These are phyloP conservation scores for Sphaeridia pumilis DNA, from an alignment of 2,888 invertebrate genomes.

Conservation along the genomic window DNA sequence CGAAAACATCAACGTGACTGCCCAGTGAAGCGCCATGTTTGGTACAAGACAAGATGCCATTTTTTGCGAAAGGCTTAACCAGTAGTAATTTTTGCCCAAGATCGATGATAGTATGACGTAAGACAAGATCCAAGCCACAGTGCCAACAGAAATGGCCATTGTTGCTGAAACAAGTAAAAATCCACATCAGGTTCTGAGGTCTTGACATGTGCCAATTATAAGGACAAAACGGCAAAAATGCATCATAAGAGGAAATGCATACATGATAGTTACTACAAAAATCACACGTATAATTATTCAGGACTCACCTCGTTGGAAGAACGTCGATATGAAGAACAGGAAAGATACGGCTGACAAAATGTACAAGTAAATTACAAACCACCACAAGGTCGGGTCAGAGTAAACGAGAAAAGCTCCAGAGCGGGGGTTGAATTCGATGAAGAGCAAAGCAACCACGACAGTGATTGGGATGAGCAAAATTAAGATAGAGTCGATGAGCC, in stretches of 20 bases:
- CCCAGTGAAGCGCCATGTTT: slow-evolving; percentile 37
- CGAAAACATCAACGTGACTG: slow-evolving; percentile 34
- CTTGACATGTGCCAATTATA: too few relatives aligned
- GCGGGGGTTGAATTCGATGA: slow-evolving; percentile 32
- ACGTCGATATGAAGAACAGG: slow-evolving; percentile 41
- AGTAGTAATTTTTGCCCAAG: slow-evolving; percentile 26
- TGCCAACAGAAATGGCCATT: slow-evolving; percentile 37
- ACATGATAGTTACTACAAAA: background rate
- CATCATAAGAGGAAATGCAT: background rate
- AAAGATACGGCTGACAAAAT: slow-evolving; percentile 40
- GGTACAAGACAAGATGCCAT: slow-evolving; percentile 35
- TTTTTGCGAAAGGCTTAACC: slow-evolving; percentile 29
- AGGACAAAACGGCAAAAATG: too few relatives aligned
- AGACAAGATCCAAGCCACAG: slow-evolving; percentile 37
- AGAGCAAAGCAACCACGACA: slow-evolving; percentile 40
- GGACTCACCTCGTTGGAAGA: slow-evolving; percentile 42
- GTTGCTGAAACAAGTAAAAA: slow-evolving; percentile 36
- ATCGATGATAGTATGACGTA: slow-evolving; percentile 32
- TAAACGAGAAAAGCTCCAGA: slow-evolving; percentile 23
- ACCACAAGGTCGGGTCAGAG: slow-evolving; percentile 33
- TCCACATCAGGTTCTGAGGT: too few relatives aligned
- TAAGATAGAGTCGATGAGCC: slow-evolving; percentile 43
- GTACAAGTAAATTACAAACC: slow-evolving; percentile 41
- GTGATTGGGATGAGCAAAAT: slow-evolving; percentile 39
- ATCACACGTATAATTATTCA: too few relatives aligned